A percentile compares a stretch with the other conserved stretches of the same genome.
phyloP scores from a whole-genome alignment of 1,140 invertebrate genomes.

The Zeugodacus cucurbitae region DNA sequence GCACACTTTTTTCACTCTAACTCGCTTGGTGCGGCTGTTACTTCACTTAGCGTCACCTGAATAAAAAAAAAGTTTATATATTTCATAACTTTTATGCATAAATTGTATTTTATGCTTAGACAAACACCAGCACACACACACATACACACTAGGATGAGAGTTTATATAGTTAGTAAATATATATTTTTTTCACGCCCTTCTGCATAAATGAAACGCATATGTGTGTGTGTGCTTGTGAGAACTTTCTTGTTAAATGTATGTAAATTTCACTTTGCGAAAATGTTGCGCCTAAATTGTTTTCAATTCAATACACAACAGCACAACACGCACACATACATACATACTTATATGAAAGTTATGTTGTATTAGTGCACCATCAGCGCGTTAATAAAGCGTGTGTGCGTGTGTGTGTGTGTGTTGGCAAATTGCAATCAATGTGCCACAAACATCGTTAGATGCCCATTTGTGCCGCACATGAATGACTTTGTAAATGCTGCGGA shows the following conservation, averaged over 20 bases:
- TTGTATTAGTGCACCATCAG: neutral
- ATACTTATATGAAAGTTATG: neutral
- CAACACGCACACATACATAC: neutral
- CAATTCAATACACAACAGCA: conserved; percentile 11
- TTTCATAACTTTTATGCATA: conserved; percentile 17
- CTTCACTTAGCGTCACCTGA: neutral
- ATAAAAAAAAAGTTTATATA: neutral
- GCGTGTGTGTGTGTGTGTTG: neutral
- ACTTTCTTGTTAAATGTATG: neutral
- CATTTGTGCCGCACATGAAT: neutral
- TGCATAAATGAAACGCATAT: neutral
- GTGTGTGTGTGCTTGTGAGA: neutral
- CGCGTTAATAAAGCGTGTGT: neutral
- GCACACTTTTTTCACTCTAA: neutral
- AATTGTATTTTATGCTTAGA: neutral
- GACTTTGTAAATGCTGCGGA: neutral
- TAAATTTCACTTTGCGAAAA: neutral
- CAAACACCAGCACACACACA: neutral
- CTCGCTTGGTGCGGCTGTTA: neutral
- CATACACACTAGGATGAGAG: neutral
- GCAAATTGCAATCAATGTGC: neutral
- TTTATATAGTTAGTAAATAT: no score
- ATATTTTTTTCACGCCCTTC: neutral
- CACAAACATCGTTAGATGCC: neutral
- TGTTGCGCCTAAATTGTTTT: neutral